These are phyloP conservation scores for Chiroxiphia lanceolata DNA, from an alignment of 2,797 vertebrate species.

Conservation along the genomic window DNA sequence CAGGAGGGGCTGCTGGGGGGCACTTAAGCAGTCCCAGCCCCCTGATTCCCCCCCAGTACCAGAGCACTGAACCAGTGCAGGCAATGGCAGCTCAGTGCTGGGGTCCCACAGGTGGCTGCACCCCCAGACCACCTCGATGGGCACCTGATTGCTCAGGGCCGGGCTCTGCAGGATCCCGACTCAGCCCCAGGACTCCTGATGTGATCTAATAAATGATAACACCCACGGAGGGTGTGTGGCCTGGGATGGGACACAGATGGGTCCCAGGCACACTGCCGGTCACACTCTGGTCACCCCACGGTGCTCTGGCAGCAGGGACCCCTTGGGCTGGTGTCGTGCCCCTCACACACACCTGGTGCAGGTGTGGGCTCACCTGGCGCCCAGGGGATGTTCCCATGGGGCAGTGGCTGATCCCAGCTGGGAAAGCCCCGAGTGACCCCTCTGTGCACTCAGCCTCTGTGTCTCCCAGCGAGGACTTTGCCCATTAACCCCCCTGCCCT, in stretches of 20 bases:
- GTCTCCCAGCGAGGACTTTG: background rate
- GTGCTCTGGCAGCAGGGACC: background rate
- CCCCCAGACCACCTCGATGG: fast-evolving
- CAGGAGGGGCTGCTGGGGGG: background rate
- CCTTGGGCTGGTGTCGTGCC: background rate
- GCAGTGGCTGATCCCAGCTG: background rate
- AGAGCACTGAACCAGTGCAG: background rate
- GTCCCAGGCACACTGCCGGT: background rate
- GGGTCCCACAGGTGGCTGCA: background rate
- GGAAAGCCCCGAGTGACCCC: background rate
- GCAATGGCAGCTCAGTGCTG: background rate
- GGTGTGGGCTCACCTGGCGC: fast-evolving
- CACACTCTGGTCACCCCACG: too few relatives aligned
- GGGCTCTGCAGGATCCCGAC: background rate
- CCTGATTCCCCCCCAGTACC: background rate
- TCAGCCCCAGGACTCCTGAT: background rate
- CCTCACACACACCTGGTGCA: background rate
- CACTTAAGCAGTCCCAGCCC: too few relatives aligned
- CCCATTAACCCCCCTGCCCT: background rate
- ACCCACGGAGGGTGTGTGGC: background rate
- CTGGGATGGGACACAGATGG: background rate
- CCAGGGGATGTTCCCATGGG: background rate
- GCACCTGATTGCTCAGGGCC: fast-evolving
- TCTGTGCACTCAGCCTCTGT: background rate
- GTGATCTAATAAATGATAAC: background rate